Evolutionary conservation across 2,888 invertebrate genomes (phyloP), one percentile per base, ranked within the genome.

Genomic region (Aproaerema taeniolella): DNA sequence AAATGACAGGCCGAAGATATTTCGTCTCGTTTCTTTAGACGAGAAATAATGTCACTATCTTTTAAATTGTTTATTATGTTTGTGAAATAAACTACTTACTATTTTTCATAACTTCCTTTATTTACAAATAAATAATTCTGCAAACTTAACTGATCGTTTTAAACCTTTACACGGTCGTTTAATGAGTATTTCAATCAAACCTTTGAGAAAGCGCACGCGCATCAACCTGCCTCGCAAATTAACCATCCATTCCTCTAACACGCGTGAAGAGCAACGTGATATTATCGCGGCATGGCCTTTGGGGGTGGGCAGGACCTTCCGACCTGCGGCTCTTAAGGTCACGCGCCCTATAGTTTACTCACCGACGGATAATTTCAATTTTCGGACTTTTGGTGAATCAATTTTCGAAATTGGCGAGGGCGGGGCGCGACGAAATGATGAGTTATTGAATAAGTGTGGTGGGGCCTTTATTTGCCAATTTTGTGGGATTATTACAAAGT

Each of bases 351-450:
- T 34, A 24, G 12, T 31, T 38, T 15, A 24, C 7, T 1, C 11
- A 13, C 17, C 14, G 26, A 8, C 10, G 14, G 28, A 29, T 41
- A 37, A 41, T 41, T 35, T 41, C 41, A 41, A 41, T 41, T 41
- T 41, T 36, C 28, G 24, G 29, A 26, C n/a, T 17, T 36, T 41
- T 31, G 40, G 28, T 17, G 26, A 38, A 25, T 38, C 31, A 24
- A 20, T 20, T 20, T 20, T 20, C 4, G 20, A 8, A 6, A 20
- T n/a, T n/a, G n/a, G n/a, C n/a, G n/a, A n/a, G n/a, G n/a, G n/a
- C n/a, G n/a, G n/a, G n/a, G n/a, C n/a, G n/a, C n/a, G n/a, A n/a
- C n/a, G n/a, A n/a, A n/a, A n/a, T n/a, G n/a, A n/a, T n/a, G n/a
- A n/a, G n/a, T n/a, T n/a, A n/a, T n/a, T n/a, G n/a, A n/a, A n/a